These are phyloP conservation scores for Paratrypauchen microcephalus DNA, from an alignment of 2,797 vertebrate genomes.

Conservation along the genomic window DNA sequence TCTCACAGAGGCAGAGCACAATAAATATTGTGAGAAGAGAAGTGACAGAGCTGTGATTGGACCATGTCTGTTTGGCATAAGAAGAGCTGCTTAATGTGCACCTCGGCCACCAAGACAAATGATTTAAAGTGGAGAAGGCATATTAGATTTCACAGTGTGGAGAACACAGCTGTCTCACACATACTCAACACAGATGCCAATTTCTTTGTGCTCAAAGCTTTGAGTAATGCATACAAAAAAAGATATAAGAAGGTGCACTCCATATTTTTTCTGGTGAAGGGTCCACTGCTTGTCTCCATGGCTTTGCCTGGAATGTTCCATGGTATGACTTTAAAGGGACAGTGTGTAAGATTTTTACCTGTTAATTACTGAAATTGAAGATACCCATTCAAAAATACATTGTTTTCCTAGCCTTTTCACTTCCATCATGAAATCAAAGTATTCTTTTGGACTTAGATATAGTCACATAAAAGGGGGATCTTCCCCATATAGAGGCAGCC, in stretches of 20 bases:
- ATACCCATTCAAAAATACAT: too few species aligned
- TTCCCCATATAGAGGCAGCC: too few species aligned
- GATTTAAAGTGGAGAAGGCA: constrained; percentile 5
- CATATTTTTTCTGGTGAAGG: too few species aligned
- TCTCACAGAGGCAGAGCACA: neutral
- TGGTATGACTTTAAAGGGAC: too few species aligned
- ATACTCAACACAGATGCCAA: neutral
- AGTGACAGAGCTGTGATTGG: neutral
- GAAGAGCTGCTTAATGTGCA: constrained; percentile 2
- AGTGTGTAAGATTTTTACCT: too few species aligned
- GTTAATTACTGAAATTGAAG: too few species aligned
- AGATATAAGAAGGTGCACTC: neutral
- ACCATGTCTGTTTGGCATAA: neutral
- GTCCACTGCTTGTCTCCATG: too few species aligned
- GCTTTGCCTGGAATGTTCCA: too few species aligned
- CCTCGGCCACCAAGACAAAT: constrained; percentile 1
- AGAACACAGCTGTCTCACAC: neutral
- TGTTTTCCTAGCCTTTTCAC: too few species aligned
- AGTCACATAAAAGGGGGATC: too few species aligned
- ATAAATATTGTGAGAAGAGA: neutral
- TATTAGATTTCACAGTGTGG: constrained; percentile 1
- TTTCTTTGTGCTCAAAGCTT: neutral
- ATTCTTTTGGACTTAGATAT: too few species aligned
- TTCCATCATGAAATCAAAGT: too few species aligned
- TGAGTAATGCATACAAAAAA: neutral